Base-by-base conservation (phyloP, 2,888 invertebrate species). In the Microplitis deprimator region DNA sequence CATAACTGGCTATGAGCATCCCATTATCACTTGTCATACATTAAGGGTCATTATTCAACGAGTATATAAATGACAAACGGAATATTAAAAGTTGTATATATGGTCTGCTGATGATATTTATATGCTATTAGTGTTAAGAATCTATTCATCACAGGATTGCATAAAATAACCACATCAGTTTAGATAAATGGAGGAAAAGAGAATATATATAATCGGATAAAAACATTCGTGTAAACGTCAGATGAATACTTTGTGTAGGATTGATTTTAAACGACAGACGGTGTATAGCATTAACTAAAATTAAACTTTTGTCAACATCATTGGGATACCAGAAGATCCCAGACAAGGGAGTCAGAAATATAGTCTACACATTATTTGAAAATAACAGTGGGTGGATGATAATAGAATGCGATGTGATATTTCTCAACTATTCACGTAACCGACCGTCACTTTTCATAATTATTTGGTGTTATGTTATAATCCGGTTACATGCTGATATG, bases 271-370 rank as follows among this genome's bases (percentile, higher is more conserved):
- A 65, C 40, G 50, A 65, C 62, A 62, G 68, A 65, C 62, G 62
- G n/a, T 39, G 65, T 8, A 41, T 59, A n/a, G 29, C 13, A 64
- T 20, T 64, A 10, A 38, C 65, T 76, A 76, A 76, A 60, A 71
- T 76, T 76, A 76, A 65, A 76, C 65, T 76, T 76, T 76, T 76
- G 71, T 76, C 76, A 76, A 76, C 76, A 71, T 59, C 61, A 39
- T 40, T 50, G 50, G 50, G 8, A 50, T 50, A 50, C 8, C 40
- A 61, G 38, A 64, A 8, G 41, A 75, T 41, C 39, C 29, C 39
- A 59, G 38, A 50, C 50, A 41, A 73, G 73, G 65, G 73, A 20
- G 13, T 50, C 8, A 50, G 73, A 50, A 65, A 72, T 62, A 62
- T 40, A 72, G 65, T 65, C 38, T 67, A 29, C 29, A 41, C 67